Percentiles rank a stretch among this genome's conserved stretches.
Conservation (phyloP, 2,113 vertebrate genomes). For the Chloropsis hardwickii region DNA sequence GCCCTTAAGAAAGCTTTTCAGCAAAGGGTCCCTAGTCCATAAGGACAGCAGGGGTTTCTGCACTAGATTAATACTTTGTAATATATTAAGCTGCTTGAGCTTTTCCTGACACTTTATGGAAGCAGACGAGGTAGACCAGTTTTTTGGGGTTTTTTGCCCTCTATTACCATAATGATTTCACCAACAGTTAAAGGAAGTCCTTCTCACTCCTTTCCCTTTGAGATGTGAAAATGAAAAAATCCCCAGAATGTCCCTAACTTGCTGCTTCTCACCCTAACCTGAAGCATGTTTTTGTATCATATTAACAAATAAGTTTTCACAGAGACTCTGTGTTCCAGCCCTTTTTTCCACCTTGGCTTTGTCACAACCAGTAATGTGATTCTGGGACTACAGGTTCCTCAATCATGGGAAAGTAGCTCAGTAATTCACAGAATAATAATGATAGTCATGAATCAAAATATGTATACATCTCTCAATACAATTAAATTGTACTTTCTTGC, state of each 20-base stretch:
- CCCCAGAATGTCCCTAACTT: not conserved
- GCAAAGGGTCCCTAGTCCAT: not conserved
- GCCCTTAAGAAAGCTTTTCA: not conserved
- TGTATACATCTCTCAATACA: not conserved
- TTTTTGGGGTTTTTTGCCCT: not conserved
- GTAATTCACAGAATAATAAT: not conserved
- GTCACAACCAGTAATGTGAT: not conserved
- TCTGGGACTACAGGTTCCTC: not conserved
- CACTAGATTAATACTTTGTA: not conserved
- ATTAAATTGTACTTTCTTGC: not conserved
- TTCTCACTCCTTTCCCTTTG: not conserved
- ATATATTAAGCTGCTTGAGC: conserved; percentile 4
- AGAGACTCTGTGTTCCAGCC: not conserved
- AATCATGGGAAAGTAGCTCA: not conserved
- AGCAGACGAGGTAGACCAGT: not conserved
- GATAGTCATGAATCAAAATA: not conserved
- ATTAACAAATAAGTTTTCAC: not conserved
- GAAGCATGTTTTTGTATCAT: not conserved
- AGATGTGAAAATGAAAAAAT: not conserved
- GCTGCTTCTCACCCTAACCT: not conserved
- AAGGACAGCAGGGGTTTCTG: not conserved
- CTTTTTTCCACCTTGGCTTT: not conserved
- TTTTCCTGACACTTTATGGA: not conserved
- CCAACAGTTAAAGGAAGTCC: not conserved
- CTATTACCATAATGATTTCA: not conserved